Evolutionary conservation across 2,888 invertebrate genomes (phyloP), one percentile per base, ranked within the genome.

Genomic region (Pollenia griseotomentosa): DNA sequence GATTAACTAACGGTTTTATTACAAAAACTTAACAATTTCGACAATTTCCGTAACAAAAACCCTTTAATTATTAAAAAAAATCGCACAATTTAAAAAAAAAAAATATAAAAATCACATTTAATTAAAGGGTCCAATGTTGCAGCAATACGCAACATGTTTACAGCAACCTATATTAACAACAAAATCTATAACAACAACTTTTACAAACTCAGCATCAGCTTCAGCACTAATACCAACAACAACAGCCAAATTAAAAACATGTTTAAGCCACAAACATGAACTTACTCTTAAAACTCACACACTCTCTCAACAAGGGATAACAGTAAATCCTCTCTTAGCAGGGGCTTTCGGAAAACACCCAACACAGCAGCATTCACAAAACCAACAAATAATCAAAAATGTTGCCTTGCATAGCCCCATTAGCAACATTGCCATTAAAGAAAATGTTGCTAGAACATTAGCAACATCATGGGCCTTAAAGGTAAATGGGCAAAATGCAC

Each of bases 1-100:
- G 82, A 73, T 75, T 86, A 70, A 55, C 55, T 68, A 91, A 89
- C 86, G 91, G 90, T 90, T 91, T 90, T 89, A 86, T 53, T 19
- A 82, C 73, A 10, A 78, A 75, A 19, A 84, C 33, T 33, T 88
- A 86, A 83, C 1, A 59, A 46, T n/a, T n/a, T 3, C 5, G n/a
- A 65, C n/a, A 7, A 16, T 23, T 42, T 33, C 33, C 33, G 0
- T 33, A 83, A 19, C 51, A 12, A 73, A 74, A 74, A n/a, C 33
- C 59, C 40, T 66, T 65, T 40, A 82, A 73, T 40, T 51, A 65
- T 40, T 16, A 46, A 68, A 83, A 71, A 46, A 33, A 57, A 78
- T 51, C 40, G 77, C 86, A 87, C 84, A 87, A 87, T 68, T 74
- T 19, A 33, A 61, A n/a, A 55, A 11, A n/a, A 57, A 80, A 73